Conservation (phyloP, 1,140 invertebrate genomes). For the silkworm (Bombyx mori) region ASM3026992v2 NC_085109.1:7049501-7050000, state of each 20-base stretch:
- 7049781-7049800: too few species aligned
- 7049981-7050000: conserved; percentile 8
- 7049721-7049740: background rate
- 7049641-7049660: conserved; percentile 62
- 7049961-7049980: conserved; percentile 7
- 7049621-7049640: conserved; percentile 65
- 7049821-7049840: too few species aligned
- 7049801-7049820: too few species aligned
- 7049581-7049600: conserved; percentile 61
- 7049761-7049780: too few species aligned
- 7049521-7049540: conserved; percentile 67
- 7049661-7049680: conserved; percentile 58
- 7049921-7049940: too few species aligned
- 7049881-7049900: too few species aligned
- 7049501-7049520: conserved; percentile 23
- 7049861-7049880: too few species aligned
- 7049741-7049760: too few species aligned
- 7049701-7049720: conserved; percentile 20
- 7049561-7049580: conserved; percentile 71
- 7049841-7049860: too few species aligned
- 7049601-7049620: conserved; percentile 66
- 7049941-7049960: conserved; percentile 6
- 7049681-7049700: conserved; percentile 44
- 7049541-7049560: conserved; percentile 71
- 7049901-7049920: too few species aligned